Evolutionary conservation across 1,140 invertebrate species (phyloP).

Genomic region (Vanessa tameamea): DNA sequence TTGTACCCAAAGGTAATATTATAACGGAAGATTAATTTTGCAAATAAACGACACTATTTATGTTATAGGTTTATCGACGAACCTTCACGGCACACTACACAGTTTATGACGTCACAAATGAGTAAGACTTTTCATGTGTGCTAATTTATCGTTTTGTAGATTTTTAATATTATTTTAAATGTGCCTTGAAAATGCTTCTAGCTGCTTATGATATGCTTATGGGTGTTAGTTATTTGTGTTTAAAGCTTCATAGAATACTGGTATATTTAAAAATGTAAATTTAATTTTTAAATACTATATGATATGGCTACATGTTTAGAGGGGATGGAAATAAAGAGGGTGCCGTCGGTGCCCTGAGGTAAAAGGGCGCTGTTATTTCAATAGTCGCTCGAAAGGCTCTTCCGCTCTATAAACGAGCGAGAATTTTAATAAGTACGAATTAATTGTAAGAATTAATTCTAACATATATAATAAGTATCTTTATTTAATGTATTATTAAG

Average conservation of each 20-base stretch:
- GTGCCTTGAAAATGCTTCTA: constrained; percentile 14
- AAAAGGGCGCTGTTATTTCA: constrained; percentile 35
- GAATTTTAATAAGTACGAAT: constrained; percentile 31
- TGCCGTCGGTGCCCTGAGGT: constrained; percentile 11
- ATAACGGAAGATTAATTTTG: neutral
- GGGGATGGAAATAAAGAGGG: constrained; percentile 12
- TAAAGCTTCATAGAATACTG: neutral
- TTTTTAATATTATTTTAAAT: constrained; percentile 16
- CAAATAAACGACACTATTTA: neutral
- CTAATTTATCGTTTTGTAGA: constrained; percentile 15
- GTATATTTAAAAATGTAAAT: neutral
- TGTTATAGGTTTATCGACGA: constrained; percentile 87
- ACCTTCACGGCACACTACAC: constrained; percentile 91
- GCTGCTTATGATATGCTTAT: constrained; percentile 22
- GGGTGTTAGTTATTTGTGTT: constrained; percentile 20
- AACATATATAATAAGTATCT: neutral
- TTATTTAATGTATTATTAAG: neutral
- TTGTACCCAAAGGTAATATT: neutral
- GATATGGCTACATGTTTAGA: neutral
- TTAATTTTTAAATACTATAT: neutral
- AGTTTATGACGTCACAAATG: constrained; percentile 92
- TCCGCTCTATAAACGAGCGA: constrained; percentile 39
- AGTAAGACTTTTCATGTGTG: constrained; percentile 82
- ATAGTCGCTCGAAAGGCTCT: constrained; percentile 28
- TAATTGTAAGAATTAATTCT: neutral